phyloP scores from a whole-genome alignment of 2,113 vertebrate genomes.

The Paralichthys olivaceus region DNA sequence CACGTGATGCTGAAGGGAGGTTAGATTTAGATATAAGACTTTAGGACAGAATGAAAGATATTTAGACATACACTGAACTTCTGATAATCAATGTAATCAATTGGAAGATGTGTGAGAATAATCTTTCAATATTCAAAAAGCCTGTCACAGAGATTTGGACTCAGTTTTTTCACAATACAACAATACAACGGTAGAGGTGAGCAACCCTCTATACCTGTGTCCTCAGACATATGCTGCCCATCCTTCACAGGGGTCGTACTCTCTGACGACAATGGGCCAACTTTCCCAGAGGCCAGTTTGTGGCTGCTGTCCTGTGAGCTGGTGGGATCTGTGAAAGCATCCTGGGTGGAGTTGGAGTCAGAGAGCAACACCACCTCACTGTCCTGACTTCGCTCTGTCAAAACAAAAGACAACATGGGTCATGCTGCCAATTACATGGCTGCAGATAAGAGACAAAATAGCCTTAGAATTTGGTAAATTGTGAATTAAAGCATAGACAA shows the following conservation, averaged over 20 bases:
- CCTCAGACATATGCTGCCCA: slow-evolving; percentile 79
- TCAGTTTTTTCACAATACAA: too few relatives aligned
- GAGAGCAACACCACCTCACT: slow-evolving; percentile 92
- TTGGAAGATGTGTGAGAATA: neutral
- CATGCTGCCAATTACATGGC: slow-evolving; percentile 28
- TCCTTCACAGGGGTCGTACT: slow-evolving; percentile 85
- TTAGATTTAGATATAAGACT: neutral
- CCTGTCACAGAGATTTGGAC: too few relatives aligned
- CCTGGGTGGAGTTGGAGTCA: slow-evolving; percentile 97
- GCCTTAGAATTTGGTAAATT: slow-evolving; percentile 10
- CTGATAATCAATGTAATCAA: too few relatives aligned
- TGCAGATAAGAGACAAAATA: slow-evolving; percentile 4
- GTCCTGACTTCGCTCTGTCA: slow-evolving; percentile 95
- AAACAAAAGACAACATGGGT: slow-evolving; percentile 61
- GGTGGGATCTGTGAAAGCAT: slow-evolving; percentile 91
- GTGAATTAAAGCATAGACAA: slow-evolving; percentile 8
- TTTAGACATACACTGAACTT: neutral
- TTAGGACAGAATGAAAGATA: neutral
- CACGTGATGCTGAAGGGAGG: slow-evolving; percentile 44
- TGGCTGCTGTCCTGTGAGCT: slow-evolving; percentile 91
- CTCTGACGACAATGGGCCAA: slow-evolving; percentile 78
- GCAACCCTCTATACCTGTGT: slow-evolving; percentile 80
- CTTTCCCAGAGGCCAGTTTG: slow-evolving; percentile 87
- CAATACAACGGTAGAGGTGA: neutral
- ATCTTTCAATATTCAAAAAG: neutral